Base-by-base conservation (phyloP, 2,888 invertebrate genomes). In the Acleris emargana region DNA sequence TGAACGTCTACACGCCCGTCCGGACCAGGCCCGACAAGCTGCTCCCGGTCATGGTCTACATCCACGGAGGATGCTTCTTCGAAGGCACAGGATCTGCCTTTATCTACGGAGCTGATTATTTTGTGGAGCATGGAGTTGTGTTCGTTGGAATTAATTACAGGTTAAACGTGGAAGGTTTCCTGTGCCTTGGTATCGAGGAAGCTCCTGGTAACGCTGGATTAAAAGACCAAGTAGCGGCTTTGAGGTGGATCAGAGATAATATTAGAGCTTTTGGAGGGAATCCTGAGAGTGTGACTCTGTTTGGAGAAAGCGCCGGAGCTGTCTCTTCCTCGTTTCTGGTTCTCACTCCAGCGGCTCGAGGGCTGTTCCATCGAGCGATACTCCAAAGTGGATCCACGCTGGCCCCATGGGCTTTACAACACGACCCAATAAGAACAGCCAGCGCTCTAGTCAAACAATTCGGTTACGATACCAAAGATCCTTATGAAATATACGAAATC, bases 141-240 rank as follows among this genome's bases (percentile, higher is more conserved):
- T 84, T 94, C 59, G 94, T 95, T 0, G 94, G 94, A 0, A 80
- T 95, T 0, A 95, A 94, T 76, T 95, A 95, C 69, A 88, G 95
- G 68, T 74, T 93, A 2, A 94, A 93, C 3, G 91, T 94, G 0
- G 85, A 94, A 73, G 95, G 95, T 0, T 95, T 95, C 72, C 83
- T 95, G 1, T 95, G 95, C 58, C 89, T 94, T 1, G 94, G 94
- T 13, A 94, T 94, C 16, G 82, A 86, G 69, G 94, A 94, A 77
- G 94, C 94, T 0, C 95, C 95, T 0, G 95, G 95, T 3, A 95
- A 95, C 75, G 94, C 94, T 58, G 95, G 94, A 0, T 77, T 95
- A 1, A 95, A 94, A 69, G 92, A 92, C 70, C 92, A 92, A 71
- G 76, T 91, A 63, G 89, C 89, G 2, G 91, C 91, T 9, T 72